Evolutionary conservation across 2,888 invertebrate genomes (phyloP).

Genomic region (Petrolisthes manimaculis): DNA sequence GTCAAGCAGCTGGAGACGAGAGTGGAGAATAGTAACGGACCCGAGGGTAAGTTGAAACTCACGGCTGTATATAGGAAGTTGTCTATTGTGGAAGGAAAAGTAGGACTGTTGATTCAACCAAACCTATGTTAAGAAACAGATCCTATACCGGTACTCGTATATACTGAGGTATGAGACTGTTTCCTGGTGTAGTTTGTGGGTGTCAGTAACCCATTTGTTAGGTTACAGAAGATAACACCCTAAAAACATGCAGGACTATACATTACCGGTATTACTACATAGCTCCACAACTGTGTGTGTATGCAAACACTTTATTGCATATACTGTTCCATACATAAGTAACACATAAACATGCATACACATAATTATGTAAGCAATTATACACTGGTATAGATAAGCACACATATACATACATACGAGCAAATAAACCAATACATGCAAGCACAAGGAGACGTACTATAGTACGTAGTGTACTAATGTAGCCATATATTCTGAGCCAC

Average conservation of each 20-base stretch:
- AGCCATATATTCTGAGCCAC: conserved; percentile 16
- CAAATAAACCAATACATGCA: conserved; percentile 30
- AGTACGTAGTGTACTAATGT: conserved; percentile 20
- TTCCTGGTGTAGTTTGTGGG: too few species aligned
- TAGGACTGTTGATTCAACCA: not conserved
- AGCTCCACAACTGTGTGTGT: conserved; percentile 28
- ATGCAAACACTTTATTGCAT: conserved; percentile 26
- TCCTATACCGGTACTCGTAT: too few species aligned
- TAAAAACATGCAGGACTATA: too few species aligned
- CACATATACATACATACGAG: conserved; percentile 23
- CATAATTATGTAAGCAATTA: conserved; percentile 10
- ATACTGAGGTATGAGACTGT: too few species aligned
- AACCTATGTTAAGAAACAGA: too few species aligned
- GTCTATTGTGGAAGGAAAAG: not conserved
- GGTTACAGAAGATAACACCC: too few species aligned
- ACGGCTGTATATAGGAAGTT: not conserved
- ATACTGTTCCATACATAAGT: conserved; percentile 25
- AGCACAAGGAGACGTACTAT: conserved; percentile 21
- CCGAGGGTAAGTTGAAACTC: not conserved
- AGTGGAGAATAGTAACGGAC: conserved; percentile 42
- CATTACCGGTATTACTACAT: conserved; percentile 22
- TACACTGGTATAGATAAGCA: conserved; percentile 20
- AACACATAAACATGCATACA: conserved; percentile 20
- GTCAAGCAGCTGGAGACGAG: conserved; percentile 64
- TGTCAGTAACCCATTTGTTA: too few species aligned